Evolutionary conservation across 2,797 vertebrate species (phyloP), one percentile per base, ranked within the genome.

Genomic region (Danio kyathit): DNA sequence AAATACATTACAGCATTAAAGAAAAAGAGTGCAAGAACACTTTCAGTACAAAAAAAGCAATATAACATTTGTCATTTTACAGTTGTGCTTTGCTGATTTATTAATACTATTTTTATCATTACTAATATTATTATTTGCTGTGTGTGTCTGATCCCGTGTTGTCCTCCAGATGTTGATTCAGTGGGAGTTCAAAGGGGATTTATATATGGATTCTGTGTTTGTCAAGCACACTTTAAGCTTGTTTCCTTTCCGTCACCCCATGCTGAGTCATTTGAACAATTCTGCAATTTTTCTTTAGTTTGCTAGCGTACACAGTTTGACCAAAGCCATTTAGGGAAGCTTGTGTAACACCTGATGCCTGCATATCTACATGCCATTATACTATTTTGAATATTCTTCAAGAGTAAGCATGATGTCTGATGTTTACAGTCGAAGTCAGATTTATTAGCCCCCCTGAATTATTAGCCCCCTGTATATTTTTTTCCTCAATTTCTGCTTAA

Each of bases 201-300:
- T 59, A 61, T 79, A 80, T 76, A 48, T 54, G 16, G 76, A 83
- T 61, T 65, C 71, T 74, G 3, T 70, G 57, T 65, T 67, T 63
- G 67, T 78, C 29, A 64, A 29, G 48, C 43, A 70, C 21, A 17
- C 17, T 70, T 74, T 38, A 69, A 64, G 40, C 11, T 44, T 4
- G 61, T 54, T 82, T 74, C 75, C 75, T 82, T 17, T 43, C 17
- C 29, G 29, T 12, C 6, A 64, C 43, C n/a, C 12, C 41, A 56
- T 29, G n/a, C 12, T 40, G 56, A 54, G 29, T 1, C 29, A 1
- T 29, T 29, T 3, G 3, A 29, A 29, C 29, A 29, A 29, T 29
- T 29, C 29, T 29, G 29, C 29, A 29, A 1, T 29, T 29, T 29
- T 29, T 29, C 3, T 29, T 29, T 29, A 1, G 1, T 29, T 29